Percentiles rank a stretch among this genome's conserved stretches.
phyloP scores from a whole-genome alignment of 2,888 invertebrate species.

The Anthrax anthrax region DNA sequence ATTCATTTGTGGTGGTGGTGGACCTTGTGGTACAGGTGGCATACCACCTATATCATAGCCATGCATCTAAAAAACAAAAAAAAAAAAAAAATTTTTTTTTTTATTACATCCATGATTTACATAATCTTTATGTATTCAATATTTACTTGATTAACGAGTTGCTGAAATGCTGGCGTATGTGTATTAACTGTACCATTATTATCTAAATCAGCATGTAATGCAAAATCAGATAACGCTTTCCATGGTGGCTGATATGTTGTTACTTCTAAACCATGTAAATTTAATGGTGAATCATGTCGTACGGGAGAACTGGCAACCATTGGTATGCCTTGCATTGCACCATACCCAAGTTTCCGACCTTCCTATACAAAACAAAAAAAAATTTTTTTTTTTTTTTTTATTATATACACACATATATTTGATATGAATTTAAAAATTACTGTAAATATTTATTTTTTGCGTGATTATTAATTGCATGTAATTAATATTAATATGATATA shows the following conservation, averaged over 20 bases:
- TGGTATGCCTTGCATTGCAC: slow-evolving; percentile 92
- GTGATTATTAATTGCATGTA: no score
- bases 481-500: no score
- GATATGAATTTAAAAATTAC: no score
- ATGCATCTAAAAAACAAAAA: slow-evolving; percentile 56
- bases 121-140: no score
- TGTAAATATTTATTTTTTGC: slow-evolving; percentile 1
- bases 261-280: slow-evolving; percentile 74
- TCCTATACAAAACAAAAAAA: slow-evolving; percentile 51
- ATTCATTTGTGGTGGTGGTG: slow-evolving; percentile 44
- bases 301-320: slow-evolving; percentile 94
- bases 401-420: no score
- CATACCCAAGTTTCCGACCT: slow-evolving; percentile 85
- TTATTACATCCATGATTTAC: no score
- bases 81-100: background rate
- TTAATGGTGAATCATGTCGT: slow-evolving; percentile 73
- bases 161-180: slow-evolving; percentile 84
- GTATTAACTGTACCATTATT: slow-evolving; percentile 57
- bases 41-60: slow-evolving; percentile 63
- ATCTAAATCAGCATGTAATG: slow-evolving; percentile 86
- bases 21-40: slow-evolving; percentile 38
- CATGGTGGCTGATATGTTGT: slow-evolving; percentile 91
- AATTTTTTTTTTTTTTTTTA: slow-evolving; percentile 28
- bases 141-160: slow-evolving; percentile 86
- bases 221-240: slow-evolving; percentile 94